These are phyloP conservation scores for Peromyscus melanophrys DNA, from an alignment of 2,797 vertebrate species.

Conservation along the genomic window DNA sequence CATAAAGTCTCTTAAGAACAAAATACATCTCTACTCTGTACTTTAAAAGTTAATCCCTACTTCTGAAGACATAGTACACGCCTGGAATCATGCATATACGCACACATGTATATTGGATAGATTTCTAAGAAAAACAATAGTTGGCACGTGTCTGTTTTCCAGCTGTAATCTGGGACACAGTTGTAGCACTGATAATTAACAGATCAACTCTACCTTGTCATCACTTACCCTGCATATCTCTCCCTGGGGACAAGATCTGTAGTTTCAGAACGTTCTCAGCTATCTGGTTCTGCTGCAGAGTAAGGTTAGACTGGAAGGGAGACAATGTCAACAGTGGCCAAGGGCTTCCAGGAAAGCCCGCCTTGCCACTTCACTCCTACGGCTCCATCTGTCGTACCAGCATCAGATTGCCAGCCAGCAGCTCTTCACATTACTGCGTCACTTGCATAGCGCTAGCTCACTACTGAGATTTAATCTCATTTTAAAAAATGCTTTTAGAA, in stretches of 20 bases:
- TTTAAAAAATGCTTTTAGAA: not conserved
- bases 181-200: slow-evolving; percentile 48
- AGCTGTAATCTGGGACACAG: slow-evolving; percentile 18
- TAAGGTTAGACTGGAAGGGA: slow-evolving; percentile 56
- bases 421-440: not conserved
- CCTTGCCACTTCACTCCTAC: slow-evolving; percentile 5
- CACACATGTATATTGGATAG: not conserved
- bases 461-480: slow-evolving; percentile 24
- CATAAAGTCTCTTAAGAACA: slow-evolving; percentile 38
- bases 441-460: not conserved
- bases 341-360: slow-evolving; percentile 56
- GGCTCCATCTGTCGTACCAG: not conserved
- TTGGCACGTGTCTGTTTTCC: slow-evolving; percentile 42
- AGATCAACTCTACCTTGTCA: slow-evolving; percentile 26
- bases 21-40: not conserved
- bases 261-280: slow-evolving; percentile 64
- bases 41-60: slow-evolving; percentile 20
- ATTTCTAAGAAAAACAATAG: slow-evolving; percentile 48
- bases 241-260: slow-evolving; percentile 47
- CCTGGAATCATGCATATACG: not conserved
- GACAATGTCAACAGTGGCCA: slow-evolving; percentile 53
- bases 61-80: slow-evolving; percentile 44
- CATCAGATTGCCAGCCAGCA: not conserved
- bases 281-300: slow-evolving; percentile 54
- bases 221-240: slow-evolving; percentile 48